Base-by-base conservation (phyloP, 2,113 vertebrate genomes). In the Hemicordylus capensis region DNA sequence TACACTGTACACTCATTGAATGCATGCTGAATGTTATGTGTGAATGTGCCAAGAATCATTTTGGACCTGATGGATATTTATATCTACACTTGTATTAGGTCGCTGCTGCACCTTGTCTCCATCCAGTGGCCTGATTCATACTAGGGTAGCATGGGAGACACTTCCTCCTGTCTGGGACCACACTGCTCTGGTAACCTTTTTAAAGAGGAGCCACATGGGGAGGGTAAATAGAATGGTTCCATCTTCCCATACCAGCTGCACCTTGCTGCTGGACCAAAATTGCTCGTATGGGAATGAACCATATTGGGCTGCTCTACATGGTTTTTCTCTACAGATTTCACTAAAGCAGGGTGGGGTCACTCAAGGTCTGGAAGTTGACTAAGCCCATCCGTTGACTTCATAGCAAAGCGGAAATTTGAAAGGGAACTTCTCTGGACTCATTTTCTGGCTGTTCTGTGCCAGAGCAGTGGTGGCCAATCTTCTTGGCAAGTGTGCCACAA, bases 111-210 rank as follows among this genome's bases (percentile, higher is more conserved):
- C 3, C 8, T 1, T n/a, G 80, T 72, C 54, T 44, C 11, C 1
- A 19, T 3, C 46, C 17, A 39, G 0, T 28, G 37, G n/a, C 10
- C 24, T 56, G 26, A 6, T 28, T 4, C 22, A 10, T 42, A 70
- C 14, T 31, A 81, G 4, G 39, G 19, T 26, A 6, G 22, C 8
- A 17, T 54, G 11, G 48, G 12, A 54, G 64, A 69, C 48, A n/a
- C n/a, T 69, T 81, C 48, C n/a, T 67, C 19, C 1, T 20, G 20
- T 37, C 20, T 11, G 37, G 31, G 34, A 14, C 42, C 28, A 3
- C 19, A 4, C 1, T n/a, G 5, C 44, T 67, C 12, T 54, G 44
- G 48, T 20, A 37, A 54, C 9, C 15, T 54, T 20, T 81, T 81
- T 54, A 69, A 14, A 67, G 42, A 54, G 14, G 7, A 44, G 12